Conservation (phyloP, 53 echinoderm and acorn worm genomes). For the Echinarachnius parma region DNA sequence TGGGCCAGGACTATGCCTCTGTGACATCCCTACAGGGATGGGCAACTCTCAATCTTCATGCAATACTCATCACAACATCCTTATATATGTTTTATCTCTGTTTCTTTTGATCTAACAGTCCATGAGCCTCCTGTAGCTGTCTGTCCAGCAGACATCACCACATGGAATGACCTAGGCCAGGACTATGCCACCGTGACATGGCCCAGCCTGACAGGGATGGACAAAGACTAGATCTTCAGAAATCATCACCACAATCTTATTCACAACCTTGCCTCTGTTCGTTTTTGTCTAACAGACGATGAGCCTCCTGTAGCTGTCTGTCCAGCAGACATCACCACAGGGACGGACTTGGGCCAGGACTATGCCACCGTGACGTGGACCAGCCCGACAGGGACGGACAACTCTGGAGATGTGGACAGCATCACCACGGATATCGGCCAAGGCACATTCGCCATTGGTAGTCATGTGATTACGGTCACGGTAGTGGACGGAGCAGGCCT, state of each 20-base stretch:
- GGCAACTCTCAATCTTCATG: too few relatives aligned
- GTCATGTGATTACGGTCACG: slow-evolving; percentile 31
- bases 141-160: slow-evolving; percentile 25
- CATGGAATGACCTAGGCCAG: slow-evolving; percentile 6
- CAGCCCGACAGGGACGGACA: slow-evolving; percentile 23
- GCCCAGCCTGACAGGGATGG: slow-evolving; percentile 14
- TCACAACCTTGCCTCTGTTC: too few relatives aligned
- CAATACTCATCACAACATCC: too few relatives aligned
- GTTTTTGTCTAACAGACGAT: neutral
- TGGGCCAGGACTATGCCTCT: too few relatives aligned
- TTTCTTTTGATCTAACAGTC: neutral
- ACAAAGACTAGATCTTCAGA: slow-evolving; percentile 13
- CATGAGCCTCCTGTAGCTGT: slow-evolving; percentile 15
- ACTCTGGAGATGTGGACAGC: slow-evolving; percentile 17
- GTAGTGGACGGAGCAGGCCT: slow-evolving; percentile 21
- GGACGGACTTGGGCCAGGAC: slow-evolving; percentile 13
- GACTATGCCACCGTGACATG: slow-evolving; percentile 29
- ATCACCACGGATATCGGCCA: slow-evolving; percentile 4
- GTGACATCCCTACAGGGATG: too few relatives aligned
- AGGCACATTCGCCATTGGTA: slow-evolving; percentile 30
- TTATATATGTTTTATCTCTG: too few relatives aligned
- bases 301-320: slow-evolving; percentile 26
- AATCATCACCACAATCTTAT: slow-evolving; percentile 16
- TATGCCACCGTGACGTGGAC: slow-evolving; percentile 31
- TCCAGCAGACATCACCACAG: slow-evolving; percentile 17